Evolutionary conservation across 2,888 invertebrate species (phyloP), one percentile per base, ranked within the genome.

Genomic region (Chloroclystis v-ata): DNA sequence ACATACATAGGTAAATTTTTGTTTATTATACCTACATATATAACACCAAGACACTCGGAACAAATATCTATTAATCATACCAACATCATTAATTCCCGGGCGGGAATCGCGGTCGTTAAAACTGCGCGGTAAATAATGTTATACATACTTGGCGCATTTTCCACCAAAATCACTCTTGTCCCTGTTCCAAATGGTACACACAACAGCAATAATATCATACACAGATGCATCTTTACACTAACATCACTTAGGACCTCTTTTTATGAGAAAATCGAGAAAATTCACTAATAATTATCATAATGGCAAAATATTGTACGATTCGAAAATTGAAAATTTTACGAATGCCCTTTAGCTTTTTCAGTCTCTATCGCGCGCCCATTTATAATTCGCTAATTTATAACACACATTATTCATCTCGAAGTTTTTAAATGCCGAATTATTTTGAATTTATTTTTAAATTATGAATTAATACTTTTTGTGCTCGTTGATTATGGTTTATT

Each of bases 131-230:
- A n/a, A n/a, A n/a, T n/a, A n/a, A n/a, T n/a, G n/a, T n/a, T n/a
- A 26, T 38, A 43, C 86, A 46, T 79, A 86, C 86, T 86, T 48
- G 82, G 85, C 25, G 87, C 87, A 73, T 87, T 86, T 61, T 87
- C 86, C 66, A 87, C 87, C 8, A 86, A 67, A 44, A 87, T 86
- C 25, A 87, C 80, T 46, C 86, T 69, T 5, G 83, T 72, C 63
- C 82, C 80, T 46, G 74, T 52, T 43, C 71, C 67, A 51, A 75
- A 67, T 63, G 61, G 72, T 61, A 80, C 54, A 67, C 67, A 76
- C 38, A 79, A 55, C 49, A 73, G 63, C 53, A 79, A 52, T 52
- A 69, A 64, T 41, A 61, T 38, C 53, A 67, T 67, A 71, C 65
- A 65, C 68, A 75, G 70, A 66, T 67, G 72, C 86, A 87, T 87